A percentile compares a stretch with the other conserved stretches of the same genome.
phyloP scores from a whole-genome alignment of 2,888 invertebrate species.

The Heliconius charithonia region DNA sequence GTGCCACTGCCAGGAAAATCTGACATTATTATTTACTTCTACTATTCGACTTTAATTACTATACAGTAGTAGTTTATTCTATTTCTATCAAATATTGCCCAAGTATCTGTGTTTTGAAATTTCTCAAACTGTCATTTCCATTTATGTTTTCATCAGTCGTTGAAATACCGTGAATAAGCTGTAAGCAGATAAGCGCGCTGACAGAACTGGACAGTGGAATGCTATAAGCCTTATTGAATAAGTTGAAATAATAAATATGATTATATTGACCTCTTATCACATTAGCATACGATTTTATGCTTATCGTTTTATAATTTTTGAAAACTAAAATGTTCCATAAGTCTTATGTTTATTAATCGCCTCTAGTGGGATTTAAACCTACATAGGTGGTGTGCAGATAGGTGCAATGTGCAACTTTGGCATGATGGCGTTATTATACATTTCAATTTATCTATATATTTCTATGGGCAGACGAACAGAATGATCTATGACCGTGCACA shows the following conservation, averaged over 20 bases:
- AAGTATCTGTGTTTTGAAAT: not conserved
- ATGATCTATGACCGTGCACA: conserved; percentile 23
- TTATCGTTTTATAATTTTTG: not conserved
- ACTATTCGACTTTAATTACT: conserved; percentile 11
- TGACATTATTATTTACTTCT: conserved; percentile 21
- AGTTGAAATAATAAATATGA: conserved; percentile 1
- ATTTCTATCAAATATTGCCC: not conserved
- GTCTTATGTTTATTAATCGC: too few species aligned
- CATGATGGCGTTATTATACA: not conserved
- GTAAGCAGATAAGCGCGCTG: conserved; percentile 12
- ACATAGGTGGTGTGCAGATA: not conserved
- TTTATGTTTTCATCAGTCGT: conserved; percentile 28
- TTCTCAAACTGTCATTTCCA: conserved; percentile 17
- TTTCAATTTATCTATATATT: conserved; percentile 4
- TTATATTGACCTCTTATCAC: conserved; percentile 1
- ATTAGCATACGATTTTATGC: not conserved
- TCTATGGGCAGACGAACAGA: conserved; percentile 6
- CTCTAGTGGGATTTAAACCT: not conserved
- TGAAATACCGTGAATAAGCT: conserved; percentile 26
- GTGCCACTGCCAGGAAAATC: conserved; percentile 31
- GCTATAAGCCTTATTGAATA: not conserved
- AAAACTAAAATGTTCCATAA: not conserved
- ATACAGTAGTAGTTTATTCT: not conserved
- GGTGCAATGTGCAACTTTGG: not conserved
- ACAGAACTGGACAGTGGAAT: conserved; percentile 5